Evolutionary conservation across 1,140 invertebrate species (phyloP).

Genomic region (Nylanderia fulva): DNA sequence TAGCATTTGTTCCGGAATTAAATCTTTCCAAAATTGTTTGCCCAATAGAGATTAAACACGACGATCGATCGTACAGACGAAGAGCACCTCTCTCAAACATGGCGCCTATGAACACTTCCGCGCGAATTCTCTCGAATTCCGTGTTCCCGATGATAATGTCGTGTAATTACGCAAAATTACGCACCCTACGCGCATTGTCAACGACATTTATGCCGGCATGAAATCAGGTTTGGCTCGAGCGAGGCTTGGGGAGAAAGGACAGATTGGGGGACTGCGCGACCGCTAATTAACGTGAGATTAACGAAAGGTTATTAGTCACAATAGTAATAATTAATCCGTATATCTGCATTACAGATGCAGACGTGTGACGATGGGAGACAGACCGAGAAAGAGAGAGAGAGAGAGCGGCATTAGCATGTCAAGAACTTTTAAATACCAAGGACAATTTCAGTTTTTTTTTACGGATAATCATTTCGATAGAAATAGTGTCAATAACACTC

Average conservation of each 20-base stretch:
- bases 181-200: slow-evolving; percentile 46
- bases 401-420: slow-evolving; percentile 1
- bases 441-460: slow-evolving; percentile 33
- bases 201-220: slow-evolving; percentile 39
- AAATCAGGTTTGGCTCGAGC: slow-evolving; percentile 45
- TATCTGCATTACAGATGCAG: neutral
- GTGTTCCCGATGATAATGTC: slow-evolving; percentile 14
- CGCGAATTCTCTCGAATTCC: slow-evolving; percentile 21
- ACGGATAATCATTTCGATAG: neutral
- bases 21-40: slow-evolving; percentile 37
- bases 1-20: slow-evolving; percentile 33
- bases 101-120: neutral
- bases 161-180: slow-evolving; percentile 70
- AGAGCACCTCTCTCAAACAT: slow-evolving; percentile 36
- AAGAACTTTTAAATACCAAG: slow-evolving; percentile 15
- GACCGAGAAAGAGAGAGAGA: too few species aligned
- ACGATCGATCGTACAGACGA: slow-evolving; percentile 29
- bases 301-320: slow-evolving; percentile 61
- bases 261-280: slow-evolving; percentile 12
- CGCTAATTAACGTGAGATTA: slow-evolving; percentile 66
- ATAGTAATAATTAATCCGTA: slow-evolving; percentile 53
- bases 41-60: neutral
- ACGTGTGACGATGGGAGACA: slow-evolving; percentile 8
- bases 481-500: slow-evolving; percentile 26
- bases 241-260: slow-evolving; percentile 19